Percentiles rank a stretch among this genome's conserved stretches.
phyloP scores from a whole-genome alignment of 2,888 invertebrate genomes.

The Pharmacophagus antenor region DNA sequence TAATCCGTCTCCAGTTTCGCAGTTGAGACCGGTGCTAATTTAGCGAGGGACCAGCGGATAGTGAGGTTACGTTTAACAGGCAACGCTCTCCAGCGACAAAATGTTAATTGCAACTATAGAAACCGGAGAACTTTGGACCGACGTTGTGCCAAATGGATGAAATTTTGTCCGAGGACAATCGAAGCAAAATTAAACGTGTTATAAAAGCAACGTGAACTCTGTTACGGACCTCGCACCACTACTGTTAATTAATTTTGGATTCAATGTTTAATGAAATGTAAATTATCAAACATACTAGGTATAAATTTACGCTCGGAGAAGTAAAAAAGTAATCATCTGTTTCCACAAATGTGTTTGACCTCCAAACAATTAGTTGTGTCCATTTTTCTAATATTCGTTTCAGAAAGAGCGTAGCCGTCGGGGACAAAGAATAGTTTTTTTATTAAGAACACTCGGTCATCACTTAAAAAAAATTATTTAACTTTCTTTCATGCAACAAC shows the following conservation, averaged over 20 bases:
- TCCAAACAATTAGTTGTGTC: no score
- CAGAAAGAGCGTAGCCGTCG: no score
- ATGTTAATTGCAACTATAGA: slow-evolving; percentile 45
- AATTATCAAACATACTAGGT: no score
- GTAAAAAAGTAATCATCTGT: no score
- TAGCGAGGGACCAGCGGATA: slow-evolving; percentile 37
- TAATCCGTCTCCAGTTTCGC: slow-evolving; percentile 40
- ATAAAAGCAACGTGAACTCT: slow-evolving; percentile 23
- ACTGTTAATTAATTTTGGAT: slow-evolving; percentile 26
- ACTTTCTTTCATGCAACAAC: no score
- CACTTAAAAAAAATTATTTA: no score
- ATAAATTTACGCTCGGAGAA: no score
- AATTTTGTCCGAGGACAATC: slow-evolving; percentile 30
- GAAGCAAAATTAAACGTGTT: slow-evolving; percentile 28
- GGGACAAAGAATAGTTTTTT: no score
- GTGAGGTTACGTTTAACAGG: slow-evolving; percentile 42
- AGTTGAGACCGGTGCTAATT: slow-evolving; percentile 40
- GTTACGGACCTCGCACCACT: slow-evolving; percentile 19
- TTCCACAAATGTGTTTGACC: no score
- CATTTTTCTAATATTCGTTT: no score
- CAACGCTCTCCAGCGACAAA: slow-evolving; percentile 40
- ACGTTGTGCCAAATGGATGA: slow-evolving; percentile 26
- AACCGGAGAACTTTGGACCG: slow-evolving; percentile 39
- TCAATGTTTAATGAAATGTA: slow-evolving; percentile 16
- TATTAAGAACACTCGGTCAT: no score